phyloP scores from a whole-genome alignment of 2,888 invertebrate genomes.

The Autographa pulchrina region DNA sequence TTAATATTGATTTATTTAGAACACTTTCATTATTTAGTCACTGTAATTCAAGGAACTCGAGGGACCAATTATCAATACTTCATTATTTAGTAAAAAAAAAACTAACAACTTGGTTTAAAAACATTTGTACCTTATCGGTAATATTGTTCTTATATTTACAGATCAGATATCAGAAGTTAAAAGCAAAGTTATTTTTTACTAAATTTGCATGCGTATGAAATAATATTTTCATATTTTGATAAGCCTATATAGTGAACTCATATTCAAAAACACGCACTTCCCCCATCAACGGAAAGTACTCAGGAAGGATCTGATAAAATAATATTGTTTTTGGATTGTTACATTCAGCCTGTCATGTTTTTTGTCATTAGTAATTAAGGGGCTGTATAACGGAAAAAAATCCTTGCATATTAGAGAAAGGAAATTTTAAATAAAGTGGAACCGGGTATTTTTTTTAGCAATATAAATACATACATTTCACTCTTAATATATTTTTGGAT shows the following conservation, averaged over 20 bases:
- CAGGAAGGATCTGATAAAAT: slow-evolving; percentile 10
- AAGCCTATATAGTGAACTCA: neutral
- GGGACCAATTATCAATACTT: no score
- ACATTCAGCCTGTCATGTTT: slow-evolving; percentile 20
- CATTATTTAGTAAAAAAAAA: no score
- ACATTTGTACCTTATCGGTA: neutral
- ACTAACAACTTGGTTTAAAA: no score
- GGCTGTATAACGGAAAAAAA: slow-evolving; percentile 30
- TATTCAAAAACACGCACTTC: neutral
- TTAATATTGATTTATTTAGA: no score
- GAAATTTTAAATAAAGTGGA: neutral
- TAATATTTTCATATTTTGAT: neutral
- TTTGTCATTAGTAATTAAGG: slow-evolving; percentile 30
- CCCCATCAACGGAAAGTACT: neutral
- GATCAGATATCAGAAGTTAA: neutral
- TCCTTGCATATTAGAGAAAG: slow-evolving; percentile 9
- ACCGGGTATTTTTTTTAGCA: no score
- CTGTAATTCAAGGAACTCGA: no score
- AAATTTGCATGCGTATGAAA: neutral
- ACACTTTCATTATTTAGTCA: no score
- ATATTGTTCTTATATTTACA: neutral
- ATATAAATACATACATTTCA: no score
- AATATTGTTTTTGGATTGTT: slow-evolving; percentile 8
- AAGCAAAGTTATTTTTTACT: neutral
- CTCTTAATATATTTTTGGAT: no score